These are phyloP conservation scores for Siderastrea radians DNA, from an alignment of 92 coral and sea anemone genomes.

Conservation along the genomic window DNA sequence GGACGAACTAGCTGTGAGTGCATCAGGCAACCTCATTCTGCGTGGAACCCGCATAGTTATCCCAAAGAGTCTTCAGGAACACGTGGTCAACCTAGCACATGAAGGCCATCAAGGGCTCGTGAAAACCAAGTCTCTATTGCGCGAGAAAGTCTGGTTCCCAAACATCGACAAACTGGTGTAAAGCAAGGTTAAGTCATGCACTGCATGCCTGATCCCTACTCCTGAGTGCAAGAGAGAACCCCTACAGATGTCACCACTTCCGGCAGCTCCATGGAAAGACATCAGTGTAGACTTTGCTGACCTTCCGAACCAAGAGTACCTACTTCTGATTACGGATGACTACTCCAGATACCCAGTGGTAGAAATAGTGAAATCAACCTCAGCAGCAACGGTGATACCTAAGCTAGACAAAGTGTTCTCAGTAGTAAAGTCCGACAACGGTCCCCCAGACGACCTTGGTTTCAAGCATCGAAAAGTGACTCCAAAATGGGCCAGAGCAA, in stretches of 20 bases:
- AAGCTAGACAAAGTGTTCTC: too few species aligned
- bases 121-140: slow-evolving; percentile 57
- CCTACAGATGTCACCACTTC: slow-evolving; percentile 71
- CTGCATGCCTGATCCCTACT: slow-evolving; percentile 34
- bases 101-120: slow-evolving; percentile 41
- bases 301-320: slow-evolving; percentile 4
- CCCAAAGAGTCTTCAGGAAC: slow-evolving; percentile 57
- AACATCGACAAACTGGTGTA: slow-evolving; percentile 65
- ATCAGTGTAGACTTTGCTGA: slow-evolving; percentile 67
- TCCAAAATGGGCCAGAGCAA: slow-evolving; percentile 75
- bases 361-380: too few species aligned
- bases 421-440: slow-evolving; percentile 63
- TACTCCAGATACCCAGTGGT: slow-evolving; percentile 61
- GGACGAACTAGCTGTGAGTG: slow-evolving; percentile 50
- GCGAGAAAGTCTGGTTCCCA: slow-evolving; percentile 74
- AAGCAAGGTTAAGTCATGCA: slow-evolving; percentile 43
- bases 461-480: slow-evolving; percentile 73
- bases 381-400: too few species aligned
- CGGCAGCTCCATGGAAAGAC: slow-evolving; percentile 65
- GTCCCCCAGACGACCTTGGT: slow-evolving; percentile 65
- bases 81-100: slow-evolving; percentile 33
- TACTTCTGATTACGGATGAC: slow-evolving; percentile 36
- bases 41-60: slow-evolving; percentile 69
- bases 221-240: slow-evolving; percentile 65
- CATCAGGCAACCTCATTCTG: slow-evolving; percentile 49